phyloP scores from a whole-genome alignment of 2,797 vertebrate species.

The Lepidocolaptes lacrymiger region DNA sequence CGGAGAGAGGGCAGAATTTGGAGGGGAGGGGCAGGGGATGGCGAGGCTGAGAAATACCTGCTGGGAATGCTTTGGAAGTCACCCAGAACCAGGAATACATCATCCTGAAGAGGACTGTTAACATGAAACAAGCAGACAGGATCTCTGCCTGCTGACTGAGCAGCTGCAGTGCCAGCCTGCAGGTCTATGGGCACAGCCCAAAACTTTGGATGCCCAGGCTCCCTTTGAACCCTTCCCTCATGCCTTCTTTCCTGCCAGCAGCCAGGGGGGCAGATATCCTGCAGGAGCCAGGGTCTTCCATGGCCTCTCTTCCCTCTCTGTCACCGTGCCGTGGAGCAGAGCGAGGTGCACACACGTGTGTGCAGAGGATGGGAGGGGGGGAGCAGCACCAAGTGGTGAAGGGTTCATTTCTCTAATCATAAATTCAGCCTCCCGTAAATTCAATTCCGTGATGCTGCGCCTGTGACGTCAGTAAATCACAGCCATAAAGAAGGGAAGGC shows the following conservation, averaged over 20 bases:
- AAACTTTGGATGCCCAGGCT: neutral
- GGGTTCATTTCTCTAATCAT: slow-evolving; percentile 31
- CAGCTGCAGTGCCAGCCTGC: neutral
- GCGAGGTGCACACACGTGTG: fast-evolving
- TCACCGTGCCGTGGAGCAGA: neutral
- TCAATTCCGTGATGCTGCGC: neutral
- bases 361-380: neutral
- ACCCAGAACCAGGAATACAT: neutral
- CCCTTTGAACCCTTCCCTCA: neutral
- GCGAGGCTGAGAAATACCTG: slow-evolving; percentile 1
- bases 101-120: neutral
- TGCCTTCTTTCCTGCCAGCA: neutral
- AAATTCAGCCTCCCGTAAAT: slow-evolving; percentile 40
- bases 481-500: neutral
- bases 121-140: neutral
- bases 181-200: neutral
- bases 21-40: neutral
- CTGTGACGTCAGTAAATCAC: slow-evolving; percentile 34
- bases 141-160: neutral
- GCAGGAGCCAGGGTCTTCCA: fast-evolving
- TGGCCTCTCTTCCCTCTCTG: neutral
- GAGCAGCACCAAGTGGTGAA: neutral
- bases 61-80: neutral
- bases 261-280: neutral
- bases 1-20: neutral